These are phyloP conservation scores for Brachycybe producta DNA, from an alignment of 2,888 invertebrate species.

Conservation along the genomic window DNA sequence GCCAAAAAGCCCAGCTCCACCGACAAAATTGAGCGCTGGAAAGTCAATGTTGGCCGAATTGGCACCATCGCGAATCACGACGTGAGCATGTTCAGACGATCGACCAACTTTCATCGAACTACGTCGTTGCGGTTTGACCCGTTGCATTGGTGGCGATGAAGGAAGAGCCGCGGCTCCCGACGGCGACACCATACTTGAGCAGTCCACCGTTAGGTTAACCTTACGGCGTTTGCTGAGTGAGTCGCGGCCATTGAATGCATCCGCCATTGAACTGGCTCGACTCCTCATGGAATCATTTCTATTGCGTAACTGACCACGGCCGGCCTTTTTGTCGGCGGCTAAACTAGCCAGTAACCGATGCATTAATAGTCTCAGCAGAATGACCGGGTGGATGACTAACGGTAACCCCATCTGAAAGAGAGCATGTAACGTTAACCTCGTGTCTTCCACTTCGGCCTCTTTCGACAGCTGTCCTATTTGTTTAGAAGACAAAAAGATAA, in stretches of 20 bases:
- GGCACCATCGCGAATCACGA: conserved; percentile 30
- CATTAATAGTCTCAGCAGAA: conserved; percentile 42
- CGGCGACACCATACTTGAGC: conserved; percentile 23
- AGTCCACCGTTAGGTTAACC: conserved; percentile 35
- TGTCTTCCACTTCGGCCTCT: conserved; percentile 12
- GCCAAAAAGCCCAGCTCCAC: neutral
- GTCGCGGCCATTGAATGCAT: conserved; percentile 32
- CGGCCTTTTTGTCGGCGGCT: conserved; percentile 22
- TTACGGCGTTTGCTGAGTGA: conserved; percentile 34
- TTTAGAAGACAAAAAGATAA: neutral
- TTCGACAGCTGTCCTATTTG: conserved; percentile 1
- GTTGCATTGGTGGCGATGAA: conserved; percentile 16
- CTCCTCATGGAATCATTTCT: neutral
- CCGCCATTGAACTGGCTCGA: neutral
- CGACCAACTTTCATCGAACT: conserved; percentile 8
- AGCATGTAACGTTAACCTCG: conserved; percentile 27
- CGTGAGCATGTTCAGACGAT: conserved; percentile 26
- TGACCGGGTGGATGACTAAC: conserved; percentile 42
- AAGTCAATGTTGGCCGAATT: conserved; percentile 10
- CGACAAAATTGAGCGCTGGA: neutral
- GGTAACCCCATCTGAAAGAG: conserved; percentile 38
- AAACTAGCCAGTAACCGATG: conserved; percentile 42
- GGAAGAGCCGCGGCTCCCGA: conserved; percentile 22
- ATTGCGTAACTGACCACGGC: conserved; percentile 25
- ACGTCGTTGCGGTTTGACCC: conserved; percentile 15